These are phyloP conservation scores for Diplosoma virens DNA, from an alignment of 23 tunicate species.

Conservation along the genomic window DNA sequence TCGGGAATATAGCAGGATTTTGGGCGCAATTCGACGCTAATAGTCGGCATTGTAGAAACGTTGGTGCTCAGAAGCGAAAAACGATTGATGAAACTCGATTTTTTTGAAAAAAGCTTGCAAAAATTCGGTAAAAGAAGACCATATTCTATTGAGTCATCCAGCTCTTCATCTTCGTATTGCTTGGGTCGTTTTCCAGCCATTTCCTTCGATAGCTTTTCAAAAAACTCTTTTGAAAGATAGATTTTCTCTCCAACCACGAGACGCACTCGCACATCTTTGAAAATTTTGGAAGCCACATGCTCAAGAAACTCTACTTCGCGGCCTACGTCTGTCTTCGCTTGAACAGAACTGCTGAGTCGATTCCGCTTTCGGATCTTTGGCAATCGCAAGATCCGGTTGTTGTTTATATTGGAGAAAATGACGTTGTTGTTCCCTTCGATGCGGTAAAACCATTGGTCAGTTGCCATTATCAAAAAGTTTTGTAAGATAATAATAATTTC, in stretches of 20 bases:
- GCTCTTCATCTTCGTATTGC: neutral
- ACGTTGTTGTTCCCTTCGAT: constrained; percentile 57
- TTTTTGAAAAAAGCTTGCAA: constrained; percentile 5
- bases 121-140: constrained; percentile 47
- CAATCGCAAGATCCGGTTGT: constrained; percentile 22
- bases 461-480: constrained; percentile 19
- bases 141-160: constrained; percentile 45
- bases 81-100: neutral
- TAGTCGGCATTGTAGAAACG: constrained; percentile 7
- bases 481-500: too few species aligned
- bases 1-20: constrained; percentile 50
- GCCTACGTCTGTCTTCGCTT: neutral
- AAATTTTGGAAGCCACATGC: constrained; percentile 37
- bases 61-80: neutral
- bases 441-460: constrained; percentile 32
- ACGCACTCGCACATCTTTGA: constrained; percentile 13
- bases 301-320: constrained; percentile 52
- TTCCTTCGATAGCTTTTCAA: constrained; percentile 6
- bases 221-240: constrained; percentile 11
- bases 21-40: constrained; percentile 60
- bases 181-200: constrained; percentile 25
- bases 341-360: neutral
- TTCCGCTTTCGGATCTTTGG: constrained; percentile 20
- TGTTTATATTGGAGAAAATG: constrained; percentile 29
- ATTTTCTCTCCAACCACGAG: constrained; percentile 35